Evolutionary conservation across 2,888 invertebrate species (phyloP).

Genomic region (Caenorhabditis zanzibari): DNA sequence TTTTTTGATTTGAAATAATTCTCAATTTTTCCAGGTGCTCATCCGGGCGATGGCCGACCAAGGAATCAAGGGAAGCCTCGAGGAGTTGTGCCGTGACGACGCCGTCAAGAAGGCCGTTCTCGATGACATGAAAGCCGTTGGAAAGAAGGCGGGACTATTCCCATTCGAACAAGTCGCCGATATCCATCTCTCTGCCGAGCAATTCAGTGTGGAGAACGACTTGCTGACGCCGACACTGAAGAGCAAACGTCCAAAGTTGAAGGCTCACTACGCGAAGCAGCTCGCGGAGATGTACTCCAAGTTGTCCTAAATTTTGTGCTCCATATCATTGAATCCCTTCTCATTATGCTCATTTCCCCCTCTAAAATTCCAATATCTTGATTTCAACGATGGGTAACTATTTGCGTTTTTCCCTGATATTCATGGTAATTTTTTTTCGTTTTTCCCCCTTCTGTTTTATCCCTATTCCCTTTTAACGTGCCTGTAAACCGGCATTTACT

Average conservation of each 20-base stretch:
- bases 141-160: slow-evolving; percentile 93
- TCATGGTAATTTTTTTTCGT: no score
- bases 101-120: no score
- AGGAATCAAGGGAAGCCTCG: slow-evolving; percentile 70
- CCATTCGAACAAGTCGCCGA: slow-evolving; percentile 94
- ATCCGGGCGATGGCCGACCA: slow-evolving; percentile 70
- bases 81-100: slow-evolving; percentile 84
- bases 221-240: slow-evolving; percentile 96
- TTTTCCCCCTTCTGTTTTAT: no score
- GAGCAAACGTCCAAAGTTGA: slow-evolving; percentile 89
- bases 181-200: slow-evolving; percentile 94
- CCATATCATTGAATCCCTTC: no score
- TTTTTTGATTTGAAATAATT: no score
- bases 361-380: slow-evolving; percentile 61
- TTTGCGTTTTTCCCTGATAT: neutral
- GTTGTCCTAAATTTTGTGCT: no score
- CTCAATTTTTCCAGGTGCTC: slow-evolving; percentile 67
- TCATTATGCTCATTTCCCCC: no score
- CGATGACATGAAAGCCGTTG: slow-evolving; percentile 92
- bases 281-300: no score
- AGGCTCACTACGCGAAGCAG: slow-evolving; percentile 73
- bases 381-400: slow-evolving; percentile 52
- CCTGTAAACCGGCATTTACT: no score
- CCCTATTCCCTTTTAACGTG: no score
- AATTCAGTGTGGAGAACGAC: slow-evolving; percentile 97